A percentile compares a stretch with the other conserved stretches of the same genome.
These are phyloP conservation scores for Campylomormyrus numenius DNA, from an alignment of 2,113 vertebrate species.

Conservation along the genomic window DNA sequence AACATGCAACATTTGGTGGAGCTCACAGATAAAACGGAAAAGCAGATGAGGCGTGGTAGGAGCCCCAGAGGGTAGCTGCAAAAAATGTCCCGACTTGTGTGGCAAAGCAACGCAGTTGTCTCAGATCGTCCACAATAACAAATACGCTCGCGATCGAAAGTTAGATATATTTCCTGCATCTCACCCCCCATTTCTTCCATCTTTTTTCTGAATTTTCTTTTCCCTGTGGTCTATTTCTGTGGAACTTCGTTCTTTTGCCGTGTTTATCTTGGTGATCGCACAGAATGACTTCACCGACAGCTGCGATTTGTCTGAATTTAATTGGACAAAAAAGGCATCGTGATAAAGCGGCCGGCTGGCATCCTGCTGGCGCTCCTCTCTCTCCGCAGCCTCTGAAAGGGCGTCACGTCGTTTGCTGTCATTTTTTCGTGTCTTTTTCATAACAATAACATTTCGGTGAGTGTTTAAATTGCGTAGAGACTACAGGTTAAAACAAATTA, in stretches of 20 bases:
- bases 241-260: neutral
- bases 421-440: neutral
- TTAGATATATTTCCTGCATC: neutral
- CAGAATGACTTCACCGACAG: conserved; percentile 3
- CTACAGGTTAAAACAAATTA: neutral
- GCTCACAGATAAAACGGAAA: neutral
- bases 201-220: neutral
- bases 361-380: neutral
- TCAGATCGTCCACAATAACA: neutral
- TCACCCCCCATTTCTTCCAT: neutral
- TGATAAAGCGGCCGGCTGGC: neutral
- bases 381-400: neutral
- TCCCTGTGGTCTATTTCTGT: neutral
- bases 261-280: neutral
- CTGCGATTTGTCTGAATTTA: conserved; percentile 1
- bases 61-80: neutral
- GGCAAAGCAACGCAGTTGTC: neutral
- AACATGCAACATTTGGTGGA: neutral
- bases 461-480: neutral
- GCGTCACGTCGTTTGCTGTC: neutral
- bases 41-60: neutral
- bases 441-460: neutral
- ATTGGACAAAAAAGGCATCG: neutral
- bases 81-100: neutral
- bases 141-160: neutral